Evolutionary conservation across 2,888 invertebrate species (phyloP).

Genomic region (Apodemia hepburni): DNA sequence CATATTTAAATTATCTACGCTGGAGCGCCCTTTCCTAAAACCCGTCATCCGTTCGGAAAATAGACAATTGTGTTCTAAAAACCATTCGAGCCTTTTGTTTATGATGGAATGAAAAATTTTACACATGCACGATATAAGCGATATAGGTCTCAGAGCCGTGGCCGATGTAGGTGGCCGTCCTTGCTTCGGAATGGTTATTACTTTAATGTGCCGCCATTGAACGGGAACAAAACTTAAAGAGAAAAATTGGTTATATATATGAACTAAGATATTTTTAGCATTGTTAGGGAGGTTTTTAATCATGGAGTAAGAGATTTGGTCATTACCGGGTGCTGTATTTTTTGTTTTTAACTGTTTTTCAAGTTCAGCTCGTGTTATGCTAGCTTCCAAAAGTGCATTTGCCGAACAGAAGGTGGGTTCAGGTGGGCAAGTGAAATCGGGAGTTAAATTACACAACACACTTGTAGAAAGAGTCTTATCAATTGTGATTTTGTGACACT

Average conservation of each 20-base stretch:
- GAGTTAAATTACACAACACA: not conserved
- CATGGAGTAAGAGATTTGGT: not conserved
- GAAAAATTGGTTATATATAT: not conserved
- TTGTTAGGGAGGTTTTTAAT: not conserved
- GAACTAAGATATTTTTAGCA: not conserved
- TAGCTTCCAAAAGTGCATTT: not conserved
- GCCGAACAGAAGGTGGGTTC: not conserved
- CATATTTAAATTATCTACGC: no score
- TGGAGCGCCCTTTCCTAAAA: no score
- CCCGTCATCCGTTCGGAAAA: no score
- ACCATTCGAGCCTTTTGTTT: no score
- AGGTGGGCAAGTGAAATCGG: not conserved
- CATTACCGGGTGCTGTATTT: not conserved
- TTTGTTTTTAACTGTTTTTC: not conserved
- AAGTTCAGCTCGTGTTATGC: not conserved
- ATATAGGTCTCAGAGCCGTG: no score
- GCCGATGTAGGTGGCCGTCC: no score
- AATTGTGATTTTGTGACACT: not conserved
- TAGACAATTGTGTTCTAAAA: no score
- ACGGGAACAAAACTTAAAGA: no score
- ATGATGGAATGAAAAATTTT: no score
- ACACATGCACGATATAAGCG: no score
- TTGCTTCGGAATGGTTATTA: no score
- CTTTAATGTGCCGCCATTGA: no score
- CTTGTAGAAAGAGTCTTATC: not conserved